phyloP scores from a whole-genome alignment of 2,113 vertebrate genomes.

The Rhodinocichla rosea region DNA sequence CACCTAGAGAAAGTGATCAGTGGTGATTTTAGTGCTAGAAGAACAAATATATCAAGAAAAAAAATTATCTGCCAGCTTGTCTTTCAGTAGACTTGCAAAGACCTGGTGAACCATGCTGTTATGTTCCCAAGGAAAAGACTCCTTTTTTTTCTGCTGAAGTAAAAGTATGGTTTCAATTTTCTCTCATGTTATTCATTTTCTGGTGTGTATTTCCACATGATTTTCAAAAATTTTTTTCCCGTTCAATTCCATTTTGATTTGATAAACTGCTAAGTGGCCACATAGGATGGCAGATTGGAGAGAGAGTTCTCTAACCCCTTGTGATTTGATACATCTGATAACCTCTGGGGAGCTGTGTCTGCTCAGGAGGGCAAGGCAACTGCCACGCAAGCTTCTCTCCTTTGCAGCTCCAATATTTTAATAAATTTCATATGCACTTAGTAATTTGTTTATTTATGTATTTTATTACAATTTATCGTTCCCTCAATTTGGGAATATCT shows the following conservation, averaged over 20 bases:
- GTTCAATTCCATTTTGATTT: background rate
- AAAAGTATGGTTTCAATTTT: background rate
- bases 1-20: background rate
- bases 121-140: background rate
- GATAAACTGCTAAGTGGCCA: background rate
- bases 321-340: background rate
- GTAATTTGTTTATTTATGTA: background rate
- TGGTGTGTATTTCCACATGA: background rate
- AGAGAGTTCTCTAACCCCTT: background rate
- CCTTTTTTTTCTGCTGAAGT: background rate
- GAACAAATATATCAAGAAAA: background rate
- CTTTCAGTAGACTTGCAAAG: background rate
- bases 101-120: background rate
- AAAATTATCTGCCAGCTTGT: background rate
- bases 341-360: background rate
- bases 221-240: background rate
- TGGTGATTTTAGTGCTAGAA: background rate
- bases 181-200: background rate
- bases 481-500: background rate
- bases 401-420: background rate
- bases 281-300: background rate
- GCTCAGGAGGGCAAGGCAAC: background rate
- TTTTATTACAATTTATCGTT: background rate
- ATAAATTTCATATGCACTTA: background rate
- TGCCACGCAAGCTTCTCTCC: background rate